Conservation (phyloP, 2,797 vertebrate species). For the Urocyon cinereoargenteus region DNA sequence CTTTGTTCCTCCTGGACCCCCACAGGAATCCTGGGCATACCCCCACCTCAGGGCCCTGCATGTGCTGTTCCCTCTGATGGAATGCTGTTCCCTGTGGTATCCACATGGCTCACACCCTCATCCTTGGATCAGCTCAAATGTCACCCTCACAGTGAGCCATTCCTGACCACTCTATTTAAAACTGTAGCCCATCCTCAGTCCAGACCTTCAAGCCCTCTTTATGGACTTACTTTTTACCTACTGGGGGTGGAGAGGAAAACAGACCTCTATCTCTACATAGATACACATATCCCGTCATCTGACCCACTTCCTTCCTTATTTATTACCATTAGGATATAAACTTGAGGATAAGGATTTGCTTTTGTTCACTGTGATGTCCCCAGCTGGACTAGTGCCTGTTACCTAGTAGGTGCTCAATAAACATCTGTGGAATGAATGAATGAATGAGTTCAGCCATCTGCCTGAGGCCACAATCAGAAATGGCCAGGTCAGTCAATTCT, state of each 20-base stretch:
- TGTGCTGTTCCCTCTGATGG: background rate
- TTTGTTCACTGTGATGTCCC: background rate
- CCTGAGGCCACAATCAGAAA: background rate
- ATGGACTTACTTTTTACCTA: background rate
- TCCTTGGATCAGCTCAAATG: background rate
- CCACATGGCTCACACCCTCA: background rate
- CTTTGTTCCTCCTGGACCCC: background rate
- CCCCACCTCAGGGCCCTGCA: background rate
- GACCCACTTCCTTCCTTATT: background rate
- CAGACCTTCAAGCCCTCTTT: background rate
- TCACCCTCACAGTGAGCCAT: background rate
- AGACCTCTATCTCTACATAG: background rate
- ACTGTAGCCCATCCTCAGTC: background rate
- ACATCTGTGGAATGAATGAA: background rate
- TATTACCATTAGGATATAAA: background rate
- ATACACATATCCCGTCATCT: fast-evolving
- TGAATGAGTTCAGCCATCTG: background rate
- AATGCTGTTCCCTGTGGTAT: background rate
- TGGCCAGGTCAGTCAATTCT: background rate
- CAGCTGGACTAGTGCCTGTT: background rate
- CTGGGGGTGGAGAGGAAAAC: background rate
- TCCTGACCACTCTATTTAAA: background rate
- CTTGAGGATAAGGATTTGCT: background rate
- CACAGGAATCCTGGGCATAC: background rate
- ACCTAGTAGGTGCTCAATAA: background rate